Base-by-base conservation (phyloP, 2,888 invertebrate species). In the Cistogaster globosa region DNA sequence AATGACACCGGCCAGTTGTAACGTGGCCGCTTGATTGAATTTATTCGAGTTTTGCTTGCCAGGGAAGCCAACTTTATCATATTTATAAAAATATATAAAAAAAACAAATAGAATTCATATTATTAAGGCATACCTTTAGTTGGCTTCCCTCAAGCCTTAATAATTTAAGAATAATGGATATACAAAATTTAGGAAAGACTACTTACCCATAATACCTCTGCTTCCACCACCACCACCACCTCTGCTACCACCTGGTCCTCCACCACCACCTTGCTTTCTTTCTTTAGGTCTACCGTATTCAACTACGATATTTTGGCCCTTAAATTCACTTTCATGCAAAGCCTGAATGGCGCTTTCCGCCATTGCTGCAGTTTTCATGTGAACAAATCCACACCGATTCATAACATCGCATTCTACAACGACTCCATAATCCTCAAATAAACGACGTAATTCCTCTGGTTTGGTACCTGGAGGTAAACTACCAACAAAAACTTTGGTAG, bases 331-430 rank as follows among this genome's bases (percentile, higher is more conserved):
- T 88, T 97, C 97, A 92, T 98, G 96, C 42, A 98, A 93, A 42
- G 95, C 96, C 86, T 95, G 94, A 88, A 97, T 97, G 0, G 98
- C 97, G 77, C 95, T 95, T 62, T 95, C 94, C 4, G 98, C 98
- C 92, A 97, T 95, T 71, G 97, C 96, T 89, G 95, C 95, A 22
- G 96, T 95, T 90, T 96, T 96, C 95, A 97, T 96, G 93, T 98
- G 98, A 68, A 98, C 97, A 93, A 98, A 98, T 12, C 98, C 98
- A 92, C 97, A 98, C 84, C 97, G 95, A 92, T 98, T 98, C 93
- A 98, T 96, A 81, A 98, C 97, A 91, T 98, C 98, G 92, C 98
- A 98, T 93, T 98, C 98, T 20, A 96, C 96, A 8, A 98, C 98
- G 77, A 94, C 94, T 62, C 98, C 98, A 92, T 96, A 97, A 72